Evolutionary conservation across 2,113 vertebrate species (phyloP), one percentile per base, ranked within the genome.

Genomic region (Calyptomena viridis): DNA sequence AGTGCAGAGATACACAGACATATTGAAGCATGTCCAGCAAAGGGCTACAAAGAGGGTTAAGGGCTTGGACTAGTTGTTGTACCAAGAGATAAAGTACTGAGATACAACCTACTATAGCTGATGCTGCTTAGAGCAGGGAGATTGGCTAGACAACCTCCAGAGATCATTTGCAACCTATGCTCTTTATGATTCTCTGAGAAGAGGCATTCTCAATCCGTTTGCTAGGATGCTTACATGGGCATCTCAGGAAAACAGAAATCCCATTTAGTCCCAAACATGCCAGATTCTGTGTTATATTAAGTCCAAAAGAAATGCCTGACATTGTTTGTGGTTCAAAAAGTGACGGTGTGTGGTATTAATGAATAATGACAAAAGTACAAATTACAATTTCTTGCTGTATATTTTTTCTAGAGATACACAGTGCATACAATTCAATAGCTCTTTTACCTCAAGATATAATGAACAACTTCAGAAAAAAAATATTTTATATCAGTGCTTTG

Each of bases 401-500:
- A 67, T 59, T 49, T 86, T 93, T 88, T 69, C 67, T 59, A 56
- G 20, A 11, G 37, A 95, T 86, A 62, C n/a, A 44, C 40, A 89
- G 52, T 53, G 31, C 60, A 23, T 71, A 49, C 18, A 94, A 78
- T 93, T 96, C 59, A 55, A 35, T 55, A 67, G 4, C 8, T 60
- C 6, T 46, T 88, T 89, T 68, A 28, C 7, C 8, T 80, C 60
- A 85, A 89, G 72, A 40, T 71, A 79, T 59, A 84, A 85, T 35
- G 46, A 96, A 69, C 12, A 96, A 72, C 23, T 81, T 82, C 17
- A 94, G 93, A 97, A 97, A 97, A 87, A 93, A 94, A 86, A 35
- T 46, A 94, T 95, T 97, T 98, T 92, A 94, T 94, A 75, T 89
- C 58, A 84, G 75, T 90, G 69, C 24, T 95, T 96, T 92, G 59